phyloP scores from a whole-genome alignment of 2,797 vertebrate genomes.

The Mergus octosetaceus region DNA sequence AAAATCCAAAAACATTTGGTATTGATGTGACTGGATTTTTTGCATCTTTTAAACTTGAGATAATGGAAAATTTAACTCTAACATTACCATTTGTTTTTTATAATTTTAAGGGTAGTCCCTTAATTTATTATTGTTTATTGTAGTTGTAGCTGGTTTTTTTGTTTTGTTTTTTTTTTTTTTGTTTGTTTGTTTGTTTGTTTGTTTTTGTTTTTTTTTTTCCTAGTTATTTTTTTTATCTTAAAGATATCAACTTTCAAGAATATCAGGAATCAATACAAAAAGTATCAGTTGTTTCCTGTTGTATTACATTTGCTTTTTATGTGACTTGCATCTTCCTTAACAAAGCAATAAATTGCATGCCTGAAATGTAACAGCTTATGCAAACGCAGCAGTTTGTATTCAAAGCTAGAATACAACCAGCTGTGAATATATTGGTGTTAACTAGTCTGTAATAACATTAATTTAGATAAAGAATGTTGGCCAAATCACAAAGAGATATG shows the following conservation, averaged over 20 bases:
- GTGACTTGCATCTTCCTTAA: not conserved
- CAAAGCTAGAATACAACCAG: conserved; percentile 17
- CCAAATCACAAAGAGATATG: not conserved
- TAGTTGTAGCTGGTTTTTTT: fast-evolving
- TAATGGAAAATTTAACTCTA: not conserved
- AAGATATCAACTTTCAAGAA: not conserved
- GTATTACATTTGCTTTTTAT: not conserved
- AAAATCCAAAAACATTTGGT: not conserved
- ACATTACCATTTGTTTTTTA: not conserved
- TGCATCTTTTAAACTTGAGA: not conserved
- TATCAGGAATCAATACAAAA: too few species aligned
- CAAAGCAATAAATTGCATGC: not conserved
- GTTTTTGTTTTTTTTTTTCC: not conserved
- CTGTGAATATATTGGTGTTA: conserved; percentile 45
- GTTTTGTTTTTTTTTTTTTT: not conserved
- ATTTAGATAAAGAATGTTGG: conserved; percentile 58
- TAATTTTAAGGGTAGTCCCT: not conserved
- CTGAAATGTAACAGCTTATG: conserved; percentile 2
- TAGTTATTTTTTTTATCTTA: not conserved
- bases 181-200: too few species aligned
- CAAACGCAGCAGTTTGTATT: conserved; percentile 30
- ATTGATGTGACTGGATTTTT: not conserved
- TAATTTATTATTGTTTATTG: not conserved
- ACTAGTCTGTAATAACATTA: conserved; percentile 40
- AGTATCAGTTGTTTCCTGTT: not conserved